Percentiles rank a stretch among this genome's conserved stretches.
Evolutionary conservation across 1,140 invertebrate species (phyloP).

Genomic region (Pachyrhynchus sulphureomaculatus): DNA sequence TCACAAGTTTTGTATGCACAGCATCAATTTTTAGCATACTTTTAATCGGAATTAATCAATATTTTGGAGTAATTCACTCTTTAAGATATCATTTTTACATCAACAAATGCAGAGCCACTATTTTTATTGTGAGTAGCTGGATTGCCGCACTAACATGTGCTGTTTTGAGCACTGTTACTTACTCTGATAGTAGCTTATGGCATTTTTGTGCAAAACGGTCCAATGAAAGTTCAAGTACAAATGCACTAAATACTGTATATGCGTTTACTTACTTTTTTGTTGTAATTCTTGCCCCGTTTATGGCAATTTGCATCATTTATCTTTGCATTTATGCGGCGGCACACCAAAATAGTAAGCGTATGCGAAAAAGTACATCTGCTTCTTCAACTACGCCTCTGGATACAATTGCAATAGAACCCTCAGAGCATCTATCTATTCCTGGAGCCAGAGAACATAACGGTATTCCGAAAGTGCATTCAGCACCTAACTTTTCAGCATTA

Average conservation of each 20-base stretch:
- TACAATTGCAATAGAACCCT: slow-evolving; percentile 1
- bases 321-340: slow-evolving; percentile 71
- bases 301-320: slow-evolving; percentile 70
- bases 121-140: slow-evolving; percentile 71
- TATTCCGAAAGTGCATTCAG: slow-evolving; percentile 46
- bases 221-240: slow-evolving; percentile 22
- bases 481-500: slow-evolving; percentile 42
- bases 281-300: slow-evolving; percentile 67
- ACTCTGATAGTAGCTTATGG: slow-evolving; percentile 54
- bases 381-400: slow-evolving; percentile 34
- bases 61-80: slow-evolving; percentile 83
- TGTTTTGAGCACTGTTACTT: slow-evolving; percentile 44
- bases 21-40: slow-evolving; percentile 60
- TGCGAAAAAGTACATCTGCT: slow-evolving; percentile 55
- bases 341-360: slow-evolving; percentile 66
- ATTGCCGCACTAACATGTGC: slow-evolving; percentile 61
- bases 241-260: slow-evolving; percentile 46
- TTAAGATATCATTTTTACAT: slow-evolving; percentile 79
- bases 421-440: not conserved
- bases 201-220: slow-evolving; percentile 54
- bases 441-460: not conserved
- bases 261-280: slow-evolving; percentile 57
- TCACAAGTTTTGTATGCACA: slow-evolving; percentile 57
- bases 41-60: slow-evolving; percentile 82
- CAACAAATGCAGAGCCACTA: slow-evolving; percentile 68